phyloP scores from a whole-genome alignment of 2,888 invertebrate species.

The Lamellibrachia columna region DNA sequence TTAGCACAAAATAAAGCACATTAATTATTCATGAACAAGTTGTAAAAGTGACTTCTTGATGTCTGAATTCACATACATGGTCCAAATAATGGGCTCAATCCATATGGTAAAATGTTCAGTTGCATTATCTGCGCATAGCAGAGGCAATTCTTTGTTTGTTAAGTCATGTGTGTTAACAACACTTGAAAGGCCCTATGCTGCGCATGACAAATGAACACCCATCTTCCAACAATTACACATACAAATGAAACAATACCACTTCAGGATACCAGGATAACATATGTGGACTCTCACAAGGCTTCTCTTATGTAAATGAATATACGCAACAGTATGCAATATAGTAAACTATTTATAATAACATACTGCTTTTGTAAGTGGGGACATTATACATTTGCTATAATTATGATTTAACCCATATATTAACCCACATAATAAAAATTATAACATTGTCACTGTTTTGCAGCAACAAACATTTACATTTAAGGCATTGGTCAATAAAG shows the following conservation, averaged over 20 bases:
- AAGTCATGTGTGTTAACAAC: not conserved
- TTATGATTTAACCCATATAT: too few relatives aligned
- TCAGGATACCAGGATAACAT: not conserved
- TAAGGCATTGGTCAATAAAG: not conserved
- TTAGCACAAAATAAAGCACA: constrained; percentile 16
- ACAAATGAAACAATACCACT: not conserved
- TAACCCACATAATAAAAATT: not conserved
- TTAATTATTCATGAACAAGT: not conserved
- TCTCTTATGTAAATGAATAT: not conserved
- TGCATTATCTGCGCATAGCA: not conserved
- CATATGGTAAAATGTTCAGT: not conserved
- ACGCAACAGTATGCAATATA: not conserved
- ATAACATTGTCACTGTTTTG: not conserved
- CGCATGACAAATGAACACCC: not conserved
- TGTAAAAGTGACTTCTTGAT: not conserved
- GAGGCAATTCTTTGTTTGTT: not conserved
- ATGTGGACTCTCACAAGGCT: not conserved
- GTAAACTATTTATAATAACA: not conserved
- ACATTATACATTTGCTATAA: too few relatives aligned
- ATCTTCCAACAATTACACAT: not conserved
- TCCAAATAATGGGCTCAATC: not conserved
- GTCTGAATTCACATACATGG: not conserved
- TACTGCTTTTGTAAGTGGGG: not conserved
- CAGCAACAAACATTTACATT: not conserved
- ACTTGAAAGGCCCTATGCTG: not conserved